phyloP scores from a whole-genome alignment of 2,888 invertebrate species.

The Seira sanloemensis region DNA sequence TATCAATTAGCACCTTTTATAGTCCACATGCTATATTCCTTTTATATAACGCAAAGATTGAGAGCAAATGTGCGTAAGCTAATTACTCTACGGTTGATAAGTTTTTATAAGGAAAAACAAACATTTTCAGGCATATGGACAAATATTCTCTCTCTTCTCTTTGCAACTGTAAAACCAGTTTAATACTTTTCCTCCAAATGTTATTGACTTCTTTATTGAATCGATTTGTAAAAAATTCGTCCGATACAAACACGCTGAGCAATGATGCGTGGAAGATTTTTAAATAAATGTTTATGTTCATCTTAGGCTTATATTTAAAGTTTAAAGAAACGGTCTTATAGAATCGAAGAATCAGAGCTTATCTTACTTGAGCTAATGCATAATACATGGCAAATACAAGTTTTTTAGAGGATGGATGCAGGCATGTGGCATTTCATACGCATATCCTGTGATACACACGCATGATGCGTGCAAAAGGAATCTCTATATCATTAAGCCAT shows the following conservation, averaged over 20 bases:
- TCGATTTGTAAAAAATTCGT: background rate
- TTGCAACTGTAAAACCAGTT: background rate
- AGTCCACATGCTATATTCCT: background rate
- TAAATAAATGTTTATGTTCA: no score
- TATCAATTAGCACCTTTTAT: background rate
- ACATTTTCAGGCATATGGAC: background rate
- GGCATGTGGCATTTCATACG: constrained; percentile 20
- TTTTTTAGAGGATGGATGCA: constrained; percentile 10
- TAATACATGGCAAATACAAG: background rate
- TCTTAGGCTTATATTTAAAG: no score
- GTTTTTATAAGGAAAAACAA: background rate
- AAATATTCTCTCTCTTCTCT: background rate
- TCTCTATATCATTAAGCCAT: background rate
- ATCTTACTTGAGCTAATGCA: constrained; percentile 25
- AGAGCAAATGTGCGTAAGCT: background rate
- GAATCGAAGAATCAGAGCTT: constrained; percentile 8
- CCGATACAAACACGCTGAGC: background rate
- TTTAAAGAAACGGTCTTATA: no score
- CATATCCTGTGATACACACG: constrained; percentile 32
- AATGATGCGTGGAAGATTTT: background rate
- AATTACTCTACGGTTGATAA: background rate
- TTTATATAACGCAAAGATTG: background rate
- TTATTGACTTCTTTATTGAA: background rate
- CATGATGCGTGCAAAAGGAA: constrained; percentile 1
- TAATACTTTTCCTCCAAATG: background rate